These are phyloP conservation scores for Acropternis orthonyx DNA, from an alignment of 2,797 vertebrate species.

Conservation along the genomic window DNA sequence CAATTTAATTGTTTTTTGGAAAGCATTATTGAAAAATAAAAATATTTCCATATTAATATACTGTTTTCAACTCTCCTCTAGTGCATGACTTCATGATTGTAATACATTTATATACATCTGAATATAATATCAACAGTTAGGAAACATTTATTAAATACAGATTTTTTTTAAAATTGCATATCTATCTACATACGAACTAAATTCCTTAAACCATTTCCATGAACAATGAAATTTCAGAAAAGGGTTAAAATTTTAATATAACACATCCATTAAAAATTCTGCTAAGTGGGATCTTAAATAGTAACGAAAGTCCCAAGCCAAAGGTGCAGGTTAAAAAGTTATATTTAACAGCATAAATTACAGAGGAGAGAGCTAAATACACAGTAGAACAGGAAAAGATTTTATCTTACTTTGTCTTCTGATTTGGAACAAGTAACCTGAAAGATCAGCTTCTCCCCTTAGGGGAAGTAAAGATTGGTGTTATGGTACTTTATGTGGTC, in stretches of 20 bases:
- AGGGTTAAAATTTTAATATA: not conserved
- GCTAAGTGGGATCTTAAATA: not conserved
- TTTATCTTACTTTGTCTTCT: slow-evolving; percentile 6
- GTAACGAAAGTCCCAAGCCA: not conserved
- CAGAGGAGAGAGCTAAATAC: not conserved
- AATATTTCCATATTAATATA: not conserved
- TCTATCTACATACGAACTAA: not conserved
- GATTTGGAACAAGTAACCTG: not conserved
- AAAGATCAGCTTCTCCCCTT: not conserved
- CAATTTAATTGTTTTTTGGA: not conserved
- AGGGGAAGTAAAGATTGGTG: not conserved
- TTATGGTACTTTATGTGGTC: not conserved
- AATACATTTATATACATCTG: not conserved
- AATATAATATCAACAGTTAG: not conserved
- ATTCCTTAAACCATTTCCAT: not conserved
- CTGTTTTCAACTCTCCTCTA: not conserved
- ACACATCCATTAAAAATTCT: not conserved
- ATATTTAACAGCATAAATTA: not conserved
- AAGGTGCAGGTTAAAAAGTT: not conserved
- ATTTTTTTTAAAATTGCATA: not conserved
- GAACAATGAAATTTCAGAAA: not conserved
- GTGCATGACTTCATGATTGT: not conserved
- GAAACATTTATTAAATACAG: not conserved
- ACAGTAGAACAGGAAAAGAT: not conserved
- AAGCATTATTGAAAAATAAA: not conserved